Evolutionary conservation across 2,888 invertebrate species (phyloP), one percentile per base, ranked within the genome.

Genomic region (Polyommatus icarus): DNA sequence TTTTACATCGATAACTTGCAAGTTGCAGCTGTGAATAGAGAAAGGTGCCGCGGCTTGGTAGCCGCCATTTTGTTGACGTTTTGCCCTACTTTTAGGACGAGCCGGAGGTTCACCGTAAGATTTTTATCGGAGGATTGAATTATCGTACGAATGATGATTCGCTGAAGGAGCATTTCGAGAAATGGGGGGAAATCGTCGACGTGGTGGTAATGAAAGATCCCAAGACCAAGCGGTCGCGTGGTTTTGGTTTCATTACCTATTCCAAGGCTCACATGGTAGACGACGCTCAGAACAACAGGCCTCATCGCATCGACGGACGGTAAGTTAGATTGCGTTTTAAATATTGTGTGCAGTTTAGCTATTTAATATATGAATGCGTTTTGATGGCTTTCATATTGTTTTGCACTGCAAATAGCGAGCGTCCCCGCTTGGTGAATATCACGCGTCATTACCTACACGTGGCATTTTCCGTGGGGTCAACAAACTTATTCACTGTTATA

Each of bases 211-310:
- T 99, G 99, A 98, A 98, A 88, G 99, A 99, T 87, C 98, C 98
- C 0, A 97, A 97, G 84, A 99, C 99, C 0, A 98, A 98, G 87
- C 95, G 99, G 80, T 99, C 99, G 6, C 95, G 99, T 80, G 99
- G 99, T 1, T 99, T 99, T 89, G 99, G 99, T 1, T 99, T 99
- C 87, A 99, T 99, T 80, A 99, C 99, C 0, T 99, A 99, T 88
- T 97, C 98, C 1, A 96, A 97, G 83, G 97, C 98, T 72, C 97
- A 97, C 87, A 98, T 98, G 98, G 98, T 99, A 12, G 99, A 99
- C 91, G 98, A 98, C 88, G 99, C 99, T 4, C 99, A 99, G 89
- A 96, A 95, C 87, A 96, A 97, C 71, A 95, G 97, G 77, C 99
- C 99, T 0, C 99, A 99, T 87, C 96, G 97, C 83, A 98, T 99